Conservation (phyloP, 2,888 invertebrate genomes). For the Leucophora obtusa region DNA sequence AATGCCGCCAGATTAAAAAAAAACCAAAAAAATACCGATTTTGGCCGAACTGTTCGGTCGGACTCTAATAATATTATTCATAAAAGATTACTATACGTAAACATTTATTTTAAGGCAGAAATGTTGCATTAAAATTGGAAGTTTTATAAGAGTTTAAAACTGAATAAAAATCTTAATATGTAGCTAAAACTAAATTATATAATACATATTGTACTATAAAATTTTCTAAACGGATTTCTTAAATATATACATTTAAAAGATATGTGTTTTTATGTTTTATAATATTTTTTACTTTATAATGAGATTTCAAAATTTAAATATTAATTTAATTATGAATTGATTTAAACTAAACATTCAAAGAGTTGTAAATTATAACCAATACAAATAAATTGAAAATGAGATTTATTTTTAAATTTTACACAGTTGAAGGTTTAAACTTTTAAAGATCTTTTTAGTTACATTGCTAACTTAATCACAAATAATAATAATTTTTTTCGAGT, state of each 20-base stretch:
- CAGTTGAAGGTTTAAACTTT: neutral
- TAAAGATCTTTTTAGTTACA: neutral
- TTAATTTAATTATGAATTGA: neutral
- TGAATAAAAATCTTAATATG: slow-evolving; percentile 7
- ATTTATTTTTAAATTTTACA: neutral
- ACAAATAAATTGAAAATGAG: neutral
- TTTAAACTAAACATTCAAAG: neutral
- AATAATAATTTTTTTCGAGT: too few relatives aligned
- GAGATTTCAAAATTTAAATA: neutral
- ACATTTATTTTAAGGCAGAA: slow-evolving; percentile 62
- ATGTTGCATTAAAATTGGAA: slow-evolving; percentile 58
- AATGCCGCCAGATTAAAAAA: too few relatives aligned
- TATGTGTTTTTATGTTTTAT: slow-evolving; percentile 48
- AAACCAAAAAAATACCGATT: too few relatives aligned
- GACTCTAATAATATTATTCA: too few relatives aligned
- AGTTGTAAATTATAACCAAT: neutral
- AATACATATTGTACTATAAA: slow-evolving; percentile 21
- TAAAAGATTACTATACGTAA: slow-evolving; percentile 30
- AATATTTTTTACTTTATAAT: neutral
- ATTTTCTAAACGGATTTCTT: slow-evolving; percentile 3
- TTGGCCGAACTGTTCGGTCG: too few relatives aligned
- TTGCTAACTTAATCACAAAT: too few relatives aligned
- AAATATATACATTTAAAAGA: slow-evolving; percentile 27
- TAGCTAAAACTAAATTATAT: slow-evolving; percentile 20
- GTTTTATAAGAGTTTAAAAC: slow-evolving; percentile 35